Conservation (phyloP, 2,797 vertebrate genomes). For the Ptychobarbus kaznakovi region DNA sequence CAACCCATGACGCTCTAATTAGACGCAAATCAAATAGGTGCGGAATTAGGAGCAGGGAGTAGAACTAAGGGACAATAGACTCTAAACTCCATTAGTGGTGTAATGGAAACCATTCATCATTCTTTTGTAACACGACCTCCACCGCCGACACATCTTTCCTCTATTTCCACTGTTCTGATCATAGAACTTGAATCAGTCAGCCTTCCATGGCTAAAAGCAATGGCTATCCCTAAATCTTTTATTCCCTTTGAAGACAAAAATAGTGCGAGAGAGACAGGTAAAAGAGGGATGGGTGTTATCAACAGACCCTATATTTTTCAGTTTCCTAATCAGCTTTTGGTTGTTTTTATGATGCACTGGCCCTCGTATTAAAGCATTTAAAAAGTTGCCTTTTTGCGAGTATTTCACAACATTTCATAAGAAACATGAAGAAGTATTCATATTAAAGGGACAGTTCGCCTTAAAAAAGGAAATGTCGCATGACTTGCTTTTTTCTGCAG, state of each 20-base stretch:
- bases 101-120: constrained; percentile 79
- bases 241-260: constrained; percentile 59
- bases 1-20: constrained; percentile 71
- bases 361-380: background rate
- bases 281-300: constrained; percentile 22
- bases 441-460: background rate
- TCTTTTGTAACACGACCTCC: constrained; percentile 72
- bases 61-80: constrained; percentile 62
- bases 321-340: constrained; percentile 23
- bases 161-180: constrained; percentile 60
- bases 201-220: constrained; percentile 40
- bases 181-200: constrained; percentile 54
- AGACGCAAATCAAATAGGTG: constrained; percentile 69
- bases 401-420: background rate
- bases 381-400: background rate
- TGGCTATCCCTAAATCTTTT: constrained; percentile 39
- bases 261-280: constrained; percentile 30
- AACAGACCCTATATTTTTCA: constrained; percentile 30
- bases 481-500: constrained; percentile 9
- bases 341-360: background rate
- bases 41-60: constrained; percentile 57
- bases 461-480: background rate
- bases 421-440: background rate
- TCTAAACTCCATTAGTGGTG: constrained; percentile 72
- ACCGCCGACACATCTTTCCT: constrained; percentile 66